phyloP scores from a whole-genome alignment of 1,140 invertebrate species.

The Monomorium pharaonis region DNA sequence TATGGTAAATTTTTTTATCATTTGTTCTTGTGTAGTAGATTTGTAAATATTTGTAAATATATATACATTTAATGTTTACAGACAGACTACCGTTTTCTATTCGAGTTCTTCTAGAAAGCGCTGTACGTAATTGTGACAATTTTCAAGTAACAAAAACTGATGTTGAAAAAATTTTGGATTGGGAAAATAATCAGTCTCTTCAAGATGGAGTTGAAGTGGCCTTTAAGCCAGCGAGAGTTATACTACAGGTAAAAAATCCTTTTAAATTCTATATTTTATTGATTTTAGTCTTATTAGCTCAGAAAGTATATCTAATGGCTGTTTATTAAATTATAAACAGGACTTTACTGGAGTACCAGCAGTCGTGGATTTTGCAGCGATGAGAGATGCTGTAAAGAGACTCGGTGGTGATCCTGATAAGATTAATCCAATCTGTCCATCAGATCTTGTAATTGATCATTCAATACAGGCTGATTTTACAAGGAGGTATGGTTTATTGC shows the following conservation, averaged over 20 bases:
- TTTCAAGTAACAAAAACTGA: constrained; percentile 95
- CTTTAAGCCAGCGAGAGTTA: constrained; percentile 97
- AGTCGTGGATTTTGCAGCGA: constrained; percentile 99
- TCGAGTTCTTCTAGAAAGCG: constrained; percentile 96
- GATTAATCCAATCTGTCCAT: constrained; percentile 99
- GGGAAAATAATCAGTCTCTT: constrained; percentile 91
- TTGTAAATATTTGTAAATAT: background rate
- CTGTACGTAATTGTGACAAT: constrained; percentile 97
- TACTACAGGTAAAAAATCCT: constrained; percentile 91
- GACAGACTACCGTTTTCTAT: constrained; percentile 97
- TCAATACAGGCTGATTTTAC: constrained; percentile 98
- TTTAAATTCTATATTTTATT: background rate
- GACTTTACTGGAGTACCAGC: constrained; percentile 99
- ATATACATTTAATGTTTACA: constrained; percentile 76
- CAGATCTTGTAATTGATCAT: constrained; percentile 99
- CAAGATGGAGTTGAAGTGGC: constrained; percentile 95
- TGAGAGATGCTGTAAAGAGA: constrained; percentile 97
- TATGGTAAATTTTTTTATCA: constrained; percentile 89
- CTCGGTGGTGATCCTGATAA: constrained; percentile 95
- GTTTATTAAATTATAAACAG: constrained; percentile 83
- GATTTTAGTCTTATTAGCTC: background rate
- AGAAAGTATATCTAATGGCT: background rate
- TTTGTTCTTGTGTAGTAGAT: background rate
- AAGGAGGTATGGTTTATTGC: constrained; percentile 88
- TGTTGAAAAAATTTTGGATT: constrained; percentile 96